Base-by-base conservation (phyloP, 2,797 vertebrate genomes). In the Sylvilagus floridanus region DNA sequence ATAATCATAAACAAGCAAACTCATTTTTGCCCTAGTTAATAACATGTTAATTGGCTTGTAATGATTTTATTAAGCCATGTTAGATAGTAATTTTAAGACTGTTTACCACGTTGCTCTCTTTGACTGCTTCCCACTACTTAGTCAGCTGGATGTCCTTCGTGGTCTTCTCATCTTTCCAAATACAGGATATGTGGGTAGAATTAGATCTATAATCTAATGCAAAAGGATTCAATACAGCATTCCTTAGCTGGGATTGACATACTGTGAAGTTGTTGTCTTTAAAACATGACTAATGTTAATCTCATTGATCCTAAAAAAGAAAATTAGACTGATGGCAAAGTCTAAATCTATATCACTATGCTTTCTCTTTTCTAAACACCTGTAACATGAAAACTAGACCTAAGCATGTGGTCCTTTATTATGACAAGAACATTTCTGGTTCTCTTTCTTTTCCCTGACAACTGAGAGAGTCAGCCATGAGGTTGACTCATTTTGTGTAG, bases 251-350 rank as follows among this genome's bases (percentile, higher is more conserved):
- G 47, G n/a, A 60, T 93, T 91, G 81, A 72, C 54, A 26, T 68
- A 62, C 30, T 81, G 14, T 88, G 52, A 94, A 88, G 42, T 35
- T 79, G 12, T 72, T 83, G 17, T 14, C 81, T 91, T 91, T 95
- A 84, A 96, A 83, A 83, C 52, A 75, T 63, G 4, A 71, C 16
- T 62, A 42, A 65, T 87, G 62, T 37, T 90, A 81, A 88, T 88
- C 35, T 82, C 71, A 86, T 79, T 21, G 42, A 57, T 83, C 52
- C 50, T 35, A 12, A 35, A 76, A 87, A 86, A 75, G 87, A 93
- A 73, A 54, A 37, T 79, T 81, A 54, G 42, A 85, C 54, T 75
- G 95, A 30, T 78, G 26, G 11, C 22, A 84, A 60, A 95, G 26
- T 68, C 85, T 84, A 69, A 76, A 73, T 89, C 68, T 91, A 0